Evolutionary conservation across 1,140 invertebrate genomes (phyloP), one percentile per base, ranked within the genome.

Genomic region (Halesus radiatus): DNA sequence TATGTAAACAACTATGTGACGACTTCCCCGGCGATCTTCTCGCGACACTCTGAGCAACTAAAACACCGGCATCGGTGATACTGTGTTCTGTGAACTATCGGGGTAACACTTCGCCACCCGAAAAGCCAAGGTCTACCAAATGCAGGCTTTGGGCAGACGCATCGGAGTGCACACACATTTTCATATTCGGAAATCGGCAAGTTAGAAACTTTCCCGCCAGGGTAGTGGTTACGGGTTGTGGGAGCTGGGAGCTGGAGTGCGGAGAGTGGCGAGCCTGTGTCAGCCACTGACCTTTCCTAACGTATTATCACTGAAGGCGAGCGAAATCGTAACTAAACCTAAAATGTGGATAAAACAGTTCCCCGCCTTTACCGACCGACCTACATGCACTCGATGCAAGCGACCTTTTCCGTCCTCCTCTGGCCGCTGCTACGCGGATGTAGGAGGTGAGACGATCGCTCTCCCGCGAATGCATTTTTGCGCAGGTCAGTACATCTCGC

Each of bases 341-440:
- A 77, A 70, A 70, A 77, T 77, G 60, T 77, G 62, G 76, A 66
- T 78, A 70, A 78, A 78, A 58, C 76, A 78, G 76, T 54, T 60
- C 84, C 84, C 84, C 84, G 85, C 70, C 87, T 87, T 86, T 85
- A 86, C 87, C 88, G 87, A 86, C 88, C 88, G 87, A 89, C 88
- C 87, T 87, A 88, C 85, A 88, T 90, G 88, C 88, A 90, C 88
- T 89, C 88, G 76, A 37, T 80, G 81, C 81, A 82, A 29, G 73
- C 64, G 76, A 72, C 50, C n/a, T 18, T 4, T n/a, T 74, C 70
- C 53, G 70, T 74, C 70, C 70, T 74, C 56, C 15, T 74, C 70
- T 56, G 22, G 26, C 70, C 13, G 70, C 18, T 23, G 70, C 22
- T 23, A 74, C 52, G 70, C 53, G 22, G 50, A 56, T 56, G 16